phyloP scores from a whole-genome alignment of 2,797 vertebrate genomes.

The Crocodylus rhombifer region DNA sequence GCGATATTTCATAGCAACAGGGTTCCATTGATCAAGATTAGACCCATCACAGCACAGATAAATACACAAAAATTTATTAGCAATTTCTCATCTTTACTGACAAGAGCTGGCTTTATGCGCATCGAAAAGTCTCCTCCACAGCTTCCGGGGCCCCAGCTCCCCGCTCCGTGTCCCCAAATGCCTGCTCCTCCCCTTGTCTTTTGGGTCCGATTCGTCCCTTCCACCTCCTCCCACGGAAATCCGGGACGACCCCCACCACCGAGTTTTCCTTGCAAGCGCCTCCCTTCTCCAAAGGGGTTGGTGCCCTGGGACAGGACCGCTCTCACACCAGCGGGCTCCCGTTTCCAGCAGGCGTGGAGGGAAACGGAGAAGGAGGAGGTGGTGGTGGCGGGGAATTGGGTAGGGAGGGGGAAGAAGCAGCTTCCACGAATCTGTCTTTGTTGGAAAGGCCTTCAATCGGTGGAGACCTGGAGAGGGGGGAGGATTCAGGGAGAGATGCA shows the following conservation, averaged over 20 bases:
- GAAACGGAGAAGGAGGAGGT: not conserved
- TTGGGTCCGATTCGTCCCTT: not conserved
- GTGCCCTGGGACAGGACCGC: not conserved
- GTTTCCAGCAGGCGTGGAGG: not conserved
- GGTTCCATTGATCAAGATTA: slow-evolving; percentile 96
- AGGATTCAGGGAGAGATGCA: not conserved
- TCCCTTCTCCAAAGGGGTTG: not conserved
- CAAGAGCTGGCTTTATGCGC: slow-evolving; percentile 63
- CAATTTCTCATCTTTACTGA: slow-evolving; percentile 98
- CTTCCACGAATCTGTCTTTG: slow-evolving; percentile 22
- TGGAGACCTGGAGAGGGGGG: not conserved
- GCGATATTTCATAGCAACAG: slow-evolving; percentile 98
- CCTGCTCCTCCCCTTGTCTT: slow-evolving; percentile 38
- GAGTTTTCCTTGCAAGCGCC: not conserved
- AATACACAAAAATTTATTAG: slow-evolving; percentile 99
- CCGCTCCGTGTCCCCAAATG: not conserved
- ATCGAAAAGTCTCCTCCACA: slow-evolving; percentile 25
- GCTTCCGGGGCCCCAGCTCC: slow-evolving; percentile 57
- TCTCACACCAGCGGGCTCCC: not conserved
- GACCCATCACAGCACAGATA: slow-evolving; percentile 98
- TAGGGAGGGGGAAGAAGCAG: not conserved
- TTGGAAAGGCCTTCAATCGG: not conserved
- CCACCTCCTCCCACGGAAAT: fast-evolving
- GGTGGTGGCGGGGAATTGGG: not conserved
- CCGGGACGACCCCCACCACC: not conserved